A percentile compares a stretch with the other conserved stretches of the same genome.
Conservation (phyloP, 2,113 vertebrate species). For the rat (Rattus norvegicus) region GRCr8 NC_086024.1:116757001-116757500, state of each 20-base stretch:
- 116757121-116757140: constrained; percentile 46
- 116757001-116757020: constrained; percentile 43
- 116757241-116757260: not conserved
- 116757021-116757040: constrained; percentile 56
- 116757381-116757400: not conserved
- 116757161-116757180: not conserved
- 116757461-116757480: not conserved
- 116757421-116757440: not conserved
- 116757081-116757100: constrained; percentile 61
- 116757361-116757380: not conserved
- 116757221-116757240: not conserved
- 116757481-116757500: not conserved
- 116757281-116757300: not conserved
- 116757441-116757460: not conserved
- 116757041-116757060: constrained; percentile 56
- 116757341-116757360: not conserved
- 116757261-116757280: not conserved
- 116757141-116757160: constrained; percentile 45
- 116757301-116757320: constrained; percentile 15
- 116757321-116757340: not conserved
- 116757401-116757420: not conserved
- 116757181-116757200: constrained; percentile 33
- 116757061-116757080: constrained; percentile 59
- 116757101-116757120: constrained; percentile 62
- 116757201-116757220: constrained; percentile 14